Evolutionary conservation across 1,140 invertebrate genomes (phyloP), one percentile per base, ranked within the genome.

Genomic region (Drosophila persimilis): DNA sequence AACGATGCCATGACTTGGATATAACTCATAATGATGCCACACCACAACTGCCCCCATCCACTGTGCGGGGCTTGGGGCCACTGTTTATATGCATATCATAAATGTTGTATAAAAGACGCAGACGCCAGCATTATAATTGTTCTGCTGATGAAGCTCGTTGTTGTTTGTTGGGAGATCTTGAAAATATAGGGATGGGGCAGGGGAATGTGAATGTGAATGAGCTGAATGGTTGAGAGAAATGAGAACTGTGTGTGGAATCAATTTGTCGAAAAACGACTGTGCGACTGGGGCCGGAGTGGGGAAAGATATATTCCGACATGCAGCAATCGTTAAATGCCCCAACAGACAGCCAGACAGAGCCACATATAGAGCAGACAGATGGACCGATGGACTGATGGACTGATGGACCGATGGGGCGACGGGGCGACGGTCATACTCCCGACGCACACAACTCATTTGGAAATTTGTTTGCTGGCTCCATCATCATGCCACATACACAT

Each of bases 191-290:
- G 75, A 41, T 47, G 70, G 31, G 9, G 64, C 43, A 31, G 11
- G 35, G 35, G 44, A 57, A 29, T 57, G 22, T 8, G 54, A 54
- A 39, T 53, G 54, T 13, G n/a, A 59, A 59, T 57, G 50, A 39
- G 35, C 55, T 64, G 54, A 66, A 39, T 46, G 64, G 7, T 45
- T 31, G 26, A 51, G 53, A 57, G 54, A 24, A 45, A 22, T 24
- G 41, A 73, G 71, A 80, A 76, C 50, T 77, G 80, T 86, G 80
- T 85, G 80, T 85, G 81, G 86, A 85, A 85, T 85, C 80, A 85
- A 85, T 85, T 85, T 85, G 80, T 85, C 77, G 50, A 77, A 86
- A 85, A 86, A 77, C 70, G 64, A 26, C 15, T 15, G 24, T 26
- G 5, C 24, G 24, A 13, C 73, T 6, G 24, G 24, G 62, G 77